These are phyloP conservation scores for Perodicticus potto DNA, from an alignment of 2,797 vertebrate species.

Conservation along the genomic window DNA sequence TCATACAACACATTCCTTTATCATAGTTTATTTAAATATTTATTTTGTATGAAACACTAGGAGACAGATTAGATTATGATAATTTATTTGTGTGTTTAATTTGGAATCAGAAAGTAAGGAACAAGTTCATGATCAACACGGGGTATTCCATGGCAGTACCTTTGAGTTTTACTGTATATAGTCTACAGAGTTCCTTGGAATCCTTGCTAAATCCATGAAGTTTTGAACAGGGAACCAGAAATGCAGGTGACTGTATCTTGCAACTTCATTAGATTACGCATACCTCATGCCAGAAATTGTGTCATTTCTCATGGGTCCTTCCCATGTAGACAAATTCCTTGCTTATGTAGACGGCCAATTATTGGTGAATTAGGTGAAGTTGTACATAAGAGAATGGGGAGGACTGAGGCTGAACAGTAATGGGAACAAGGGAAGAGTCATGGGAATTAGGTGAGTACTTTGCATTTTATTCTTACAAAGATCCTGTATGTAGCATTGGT, in stretches of 20 bases:
- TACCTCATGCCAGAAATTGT: neutral
- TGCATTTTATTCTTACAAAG: conserved; percentile 1
- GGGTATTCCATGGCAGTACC: neutral
- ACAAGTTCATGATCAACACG: neutral
- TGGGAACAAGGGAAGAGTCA: neutral
- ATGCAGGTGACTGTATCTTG: neutral
- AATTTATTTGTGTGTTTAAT: conserved; percentile 70
- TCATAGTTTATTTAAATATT: conserved; percentile 68
- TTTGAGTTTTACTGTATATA: neutral
- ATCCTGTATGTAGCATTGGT: neutral
- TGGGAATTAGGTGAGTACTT: neutral
- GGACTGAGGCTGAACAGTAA: neutral
- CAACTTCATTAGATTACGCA: neutral
- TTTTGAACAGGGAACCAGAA: neutral
- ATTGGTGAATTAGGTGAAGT: neutral
- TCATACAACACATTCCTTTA: conserved; percentile 55
- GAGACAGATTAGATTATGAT: conserved; percentile 21
- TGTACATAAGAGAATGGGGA: neutral
- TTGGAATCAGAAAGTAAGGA: conserved; percentile 32
- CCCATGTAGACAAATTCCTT: neutral
- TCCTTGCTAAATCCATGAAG: neutral
- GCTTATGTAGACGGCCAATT: neutral
- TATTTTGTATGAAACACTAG: conserved; percentile 55
- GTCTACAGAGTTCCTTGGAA: neutral
- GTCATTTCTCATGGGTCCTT: neutral